Evolutionary conservation across 2,888 invertebrate genomes (phyloP).

Genomic region (Trachelus tabidus): DNA sequence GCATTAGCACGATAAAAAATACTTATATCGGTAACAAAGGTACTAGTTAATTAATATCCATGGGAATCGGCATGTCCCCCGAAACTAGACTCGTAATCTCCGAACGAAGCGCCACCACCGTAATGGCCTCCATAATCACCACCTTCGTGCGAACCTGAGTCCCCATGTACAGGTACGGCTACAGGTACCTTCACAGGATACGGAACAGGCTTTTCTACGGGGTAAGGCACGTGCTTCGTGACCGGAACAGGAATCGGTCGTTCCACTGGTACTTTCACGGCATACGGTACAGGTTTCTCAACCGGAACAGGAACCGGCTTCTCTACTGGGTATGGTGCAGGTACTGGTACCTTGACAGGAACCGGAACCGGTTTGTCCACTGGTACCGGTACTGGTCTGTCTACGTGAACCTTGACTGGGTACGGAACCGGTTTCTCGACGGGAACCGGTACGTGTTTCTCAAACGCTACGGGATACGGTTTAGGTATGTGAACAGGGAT

Average conservation of each 20-base stretch:
- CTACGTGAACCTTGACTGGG: constrained; percentile 59
- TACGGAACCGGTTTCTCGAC: constrained; percentile 71
- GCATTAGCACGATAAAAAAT: neutral
- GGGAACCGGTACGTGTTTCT: constrained; percentile 81
- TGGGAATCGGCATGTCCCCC: constrained; percentile 29
- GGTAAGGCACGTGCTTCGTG: constrained; percentile 54
- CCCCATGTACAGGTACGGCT: constrained; percentile 70
- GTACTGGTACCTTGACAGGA: constrained; percentile 71
- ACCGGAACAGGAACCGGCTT: constrained; percentile 57
- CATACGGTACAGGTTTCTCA: constrained; percentile 75
- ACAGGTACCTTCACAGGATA: constrained; percentile 79
- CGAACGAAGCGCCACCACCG: constrained; percentile 20
- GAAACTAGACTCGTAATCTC: constrained; percentile 36
- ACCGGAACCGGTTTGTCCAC: constrained; percentile 84
- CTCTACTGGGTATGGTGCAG: constrained; percentile 56
- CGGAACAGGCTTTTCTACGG: constrained; percentile 70
- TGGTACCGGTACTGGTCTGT: constrained; percentile 78
- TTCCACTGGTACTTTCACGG: constrained; percentile 71
- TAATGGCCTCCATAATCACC: constrained; percentile 31
- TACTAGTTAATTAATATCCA: neutral
- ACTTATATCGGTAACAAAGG: neutral
- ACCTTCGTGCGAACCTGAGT: constrained; percentile 28
- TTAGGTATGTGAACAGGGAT: constrained; percentile 76
- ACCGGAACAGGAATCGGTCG: constrained; percentile 57
- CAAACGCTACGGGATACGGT: constrained; percentile 77